Percentiles rank a stretch among this genome's conserved stretches.
Evolutionary conservation across 1,140 invertebrate genomes (phyloP).

Genomic region (Saccostrea echinata): DNA sequence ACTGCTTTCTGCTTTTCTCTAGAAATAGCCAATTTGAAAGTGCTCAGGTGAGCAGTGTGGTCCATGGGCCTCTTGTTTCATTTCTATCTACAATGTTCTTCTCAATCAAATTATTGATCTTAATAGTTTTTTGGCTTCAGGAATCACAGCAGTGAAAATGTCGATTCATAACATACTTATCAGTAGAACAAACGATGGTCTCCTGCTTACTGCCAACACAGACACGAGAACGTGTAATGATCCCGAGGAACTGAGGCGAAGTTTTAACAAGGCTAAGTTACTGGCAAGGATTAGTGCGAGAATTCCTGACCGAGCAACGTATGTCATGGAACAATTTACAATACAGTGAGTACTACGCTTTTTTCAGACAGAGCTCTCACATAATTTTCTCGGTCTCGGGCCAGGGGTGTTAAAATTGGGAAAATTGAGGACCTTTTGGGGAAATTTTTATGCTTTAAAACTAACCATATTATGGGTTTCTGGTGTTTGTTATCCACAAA

Average conservation of each 20-base stretch:
- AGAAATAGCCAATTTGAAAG: not conserved
- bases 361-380: too few species aligned
- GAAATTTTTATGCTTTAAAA: too few species aligned
- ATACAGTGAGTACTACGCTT: conserved; percentile 73
- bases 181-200: conserved; percentile 75
- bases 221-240: conserved; percentile 70
- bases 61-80: not conserved
- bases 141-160: not conserved
- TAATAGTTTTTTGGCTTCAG: not conserved
- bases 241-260: conserved; percentile 71
- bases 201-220: conserved; percentile 77
- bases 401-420: too few species aligned
- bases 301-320: conserved; percentile 75
- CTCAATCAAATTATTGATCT: not conserved
- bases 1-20: too few species aligned
- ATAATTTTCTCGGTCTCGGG: too few species aligned
- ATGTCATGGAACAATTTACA: conserved; percentile 66
- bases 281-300: conserved; percentile 72
- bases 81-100: too few species aligned
- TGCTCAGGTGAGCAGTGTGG: not conserved
- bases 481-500: too few species aligned
- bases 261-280: conserved; percentile 78
- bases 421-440: too few species aligned
- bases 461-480: too few species aligned
- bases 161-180: conserved; percentile 77